Base-by-base conservation (phyloP, 2,797 vertebrate species). In the Mus spretus region DNA sequence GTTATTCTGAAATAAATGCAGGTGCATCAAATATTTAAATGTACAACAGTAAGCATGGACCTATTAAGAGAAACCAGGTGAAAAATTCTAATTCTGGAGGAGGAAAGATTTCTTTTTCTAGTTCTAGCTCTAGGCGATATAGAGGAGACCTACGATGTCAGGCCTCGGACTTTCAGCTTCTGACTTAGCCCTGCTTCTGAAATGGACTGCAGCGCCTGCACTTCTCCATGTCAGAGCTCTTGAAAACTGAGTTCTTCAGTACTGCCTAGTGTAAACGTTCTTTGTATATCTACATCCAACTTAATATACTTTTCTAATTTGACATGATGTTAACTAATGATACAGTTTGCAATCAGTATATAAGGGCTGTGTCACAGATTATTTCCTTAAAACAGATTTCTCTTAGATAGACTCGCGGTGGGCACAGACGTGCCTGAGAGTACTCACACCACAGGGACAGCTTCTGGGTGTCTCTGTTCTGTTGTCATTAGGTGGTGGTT, bases 1-100 rank as follows among this genome's bases (percentile, higher is more conserved):
- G 40, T 89, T 92, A 89, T 96, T 96, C 96, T 44, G 85, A 50
- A 96, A 72, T 94, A 95, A 95, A 83, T 95, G 50, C 34, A 95
- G 83, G 72, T 95, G 63, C 40, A 80, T 89, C 79, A 96, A 15
- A 91, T 94, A 94, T 79, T 83, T 97, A 91, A 95, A 63, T 96
- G 7, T 90, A 72, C 92, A 92, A 89, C 78, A 87, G 44, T 92
- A 50, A 86, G 82, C 44, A 61, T 22, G 84, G 31, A 75, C 26
- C 57, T 55, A 44, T 83, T 87, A 61, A 92, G 91, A 83, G 40
- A 93, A 97, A 92, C 72, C 74, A 53, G 50, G 53, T 86, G 53
- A 19, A 40, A 93, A 24, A 50, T 81, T 96, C 75, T 53, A 85
- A 93, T 47, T 87, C 44, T 3, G 15, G 47, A 70, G 26, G 63